A percentile compares a stretch with the other conserved stretches of the same genome.
phyloP scores from a whole-genome alignment of 2,888 invertebrate genomes.

The Sepioteuthis lessoniana region DNA sequence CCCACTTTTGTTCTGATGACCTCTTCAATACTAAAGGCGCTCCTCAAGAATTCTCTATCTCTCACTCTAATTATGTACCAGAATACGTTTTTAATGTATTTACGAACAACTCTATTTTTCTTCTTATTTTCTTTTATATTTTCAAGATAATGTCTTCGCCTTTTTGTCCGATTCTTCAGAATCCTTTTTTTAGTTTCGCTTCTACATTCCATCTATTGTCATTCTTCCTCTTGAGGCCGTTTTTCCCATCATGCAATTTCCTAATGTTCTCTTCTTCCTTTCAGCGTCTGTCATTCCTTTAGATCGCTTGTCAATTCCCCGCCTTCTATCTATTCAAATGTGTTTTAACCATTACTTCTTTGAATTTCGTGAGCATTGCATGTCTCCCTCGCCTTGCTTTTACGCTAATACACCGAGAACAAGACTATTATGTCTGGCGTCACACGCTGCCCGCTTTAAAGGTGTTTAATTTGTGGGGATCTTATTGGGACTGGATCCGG shows the following conservation, averaged over 20 bases:
- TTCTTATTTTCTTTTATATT: background rate
- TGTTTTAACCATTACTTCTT: background rate
- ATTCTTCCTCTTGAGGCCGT: background rate
- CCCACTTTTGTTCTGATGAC: background rate
- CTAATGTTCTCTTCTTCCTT: background rate
- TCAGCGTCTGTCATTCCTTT: background rate
- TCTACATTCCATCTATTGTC: background rate
- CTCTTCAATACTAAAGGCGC: background rate
- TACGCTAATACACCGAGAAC: background rate
- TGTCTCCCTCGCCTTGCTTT: background rate
- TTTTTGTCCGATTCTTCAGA: background rate
- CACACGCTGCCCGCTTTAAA: background rate
- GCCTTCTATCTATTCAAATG: background rate
- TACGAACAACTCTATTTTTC: background rate
- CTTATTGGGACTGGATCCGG: background rate
- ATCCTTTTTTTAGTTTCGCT: background rate
- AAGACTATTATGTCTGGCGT: background rate
- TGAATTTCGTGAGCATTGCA: background rate
- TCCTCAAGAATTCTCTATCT: background rate
- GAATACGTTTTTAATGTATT: background rate
- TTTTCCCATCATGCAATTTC: constrained; percentile 1
- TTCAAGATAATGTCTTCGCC: background rate
- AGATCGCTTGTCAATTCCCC: background rate
- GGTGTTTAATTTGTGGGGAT: background rate
- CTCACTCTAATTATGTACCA: background rate